These are phyloP conservation scores for Oedothorax gibbosus DNA, from an alignment of 1,140 invertebrate genomes.

Conservation along the genomic window DNA sequence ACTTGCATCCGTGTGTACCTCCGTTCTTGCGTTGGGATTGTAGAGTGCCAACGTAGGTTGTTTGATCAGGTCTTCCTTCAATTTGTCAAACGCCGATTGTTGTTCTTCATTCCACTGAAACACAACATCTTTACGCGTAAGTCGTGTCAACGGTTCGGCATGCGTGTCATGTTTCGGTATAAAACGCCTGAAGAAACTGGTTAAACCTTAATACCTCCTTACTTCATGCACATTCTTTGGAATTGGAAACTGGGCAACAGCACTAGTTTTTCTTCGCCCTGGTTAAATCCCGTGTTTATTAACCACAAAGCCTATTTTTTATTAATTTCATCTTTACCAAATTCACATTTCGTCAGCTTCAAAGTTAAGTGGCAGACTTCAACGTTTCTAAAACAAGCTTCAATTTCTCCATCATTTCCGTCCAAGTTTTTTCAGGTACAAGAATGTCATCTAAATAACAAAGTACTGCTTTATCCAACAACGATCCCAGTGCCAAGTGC, in stretches of 20 bases:
- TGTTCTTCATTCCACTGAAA: too few species aligned
- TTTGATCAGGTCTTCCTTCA: too few species aligned
- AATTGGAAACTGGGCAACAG: not conserved
- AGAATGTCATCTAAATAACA: too few species aligned
- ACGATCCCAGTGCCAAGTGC: not conserved
- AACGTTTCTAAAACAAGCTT: not conserved
- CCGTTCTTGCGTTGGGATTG: too few species aligned
- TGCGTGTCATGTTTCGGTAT: too few species aligned
- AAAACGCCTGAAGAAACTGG: not conserved
- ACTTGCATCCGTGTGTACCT: too few species aligned
- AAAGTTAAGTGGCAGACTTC: not conserved
- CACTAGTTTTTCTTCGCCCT: not conserved
- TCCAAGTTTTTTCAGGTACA: too few species aligned
- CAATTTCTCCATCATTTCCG: not conserved
- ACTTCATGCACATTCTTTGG: not conserved
- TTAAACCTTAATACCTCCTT: not conserved
- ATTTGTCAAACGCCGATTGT: too few species aligned
- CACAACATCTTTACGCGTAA: too few species aligned
- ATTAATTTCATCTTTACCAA: not conserved
- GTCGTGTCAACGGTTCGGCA: too few species aligned
- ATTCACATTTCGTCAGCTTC: not conserved
- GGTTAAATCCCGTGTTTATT: not conserved
- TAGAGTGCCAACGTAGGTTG: too few species aligned
- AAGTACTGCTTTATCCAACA: too few species aligned
- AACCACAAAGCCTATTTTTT: constrained; percentile 6